Evolutionary conservation across 2,888 invertebrate genomes (phyloP), one percentile per base, ranked within the genome.

Genomic region (Cynaeus angustus): DNA sequence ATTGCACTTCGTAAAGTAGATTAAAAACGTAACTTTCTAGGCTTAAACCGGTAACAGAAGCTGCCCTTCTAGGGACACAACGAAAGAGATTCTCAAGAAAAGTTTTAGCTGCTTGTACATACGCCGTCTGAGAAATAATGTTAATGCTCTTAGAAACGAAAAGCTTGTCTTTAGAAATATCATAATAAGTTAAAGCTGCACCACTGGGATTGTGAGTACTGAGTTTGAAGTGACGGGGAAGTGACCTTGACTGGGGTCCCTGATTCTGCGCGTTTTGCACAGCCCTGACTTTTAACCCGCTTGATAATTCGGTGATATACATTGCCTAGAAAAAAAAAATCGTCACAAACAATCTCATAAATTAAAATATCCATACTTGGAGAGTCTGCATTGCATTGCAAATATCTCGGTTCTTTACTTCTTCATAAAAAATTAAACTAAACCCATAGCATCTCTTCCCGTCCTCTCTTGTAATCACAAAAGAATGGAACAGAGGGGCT

Each of bases 391-490:
- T 97, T 58, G 98, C 97, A 80, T 93, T 93, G 84, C 97, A 96
- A 77, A 99, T 97, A 83, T 96, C 94, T 58, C 92, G 88, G 85
- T 97, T 96, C 66, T 92, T 91, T 75, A 98, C 96, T 88, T 97
- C 96, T 87, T 99, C 99, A 87, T 94, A 98, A 85, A 99, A 99
- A 12, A 97, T 93, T 76, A 97, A 91, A 81, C 96, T 95, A 81
- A 96, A 97, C 70, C 99, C 99, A 87, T 96, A 97, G 76, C 94
- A 93, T 77, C 98, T 89, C 75, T 94, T 93, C 64, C 98, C 99
- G 90, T 99, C 98, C 87, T 99, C 98, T 78, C 95, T 90, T 9
- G 99, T 99, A 72, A 99, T 96, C 65, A 99, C 92, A 88, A 99
- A 99, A 52, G 98, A 95, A 86, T 99, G 99, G 85, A 98, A 97